These are phyloP conservation scores for Myotis planiceps DNA, from an alignment of 2,797 vertebrate genomes.

Conservation along the genomic window DNA sequence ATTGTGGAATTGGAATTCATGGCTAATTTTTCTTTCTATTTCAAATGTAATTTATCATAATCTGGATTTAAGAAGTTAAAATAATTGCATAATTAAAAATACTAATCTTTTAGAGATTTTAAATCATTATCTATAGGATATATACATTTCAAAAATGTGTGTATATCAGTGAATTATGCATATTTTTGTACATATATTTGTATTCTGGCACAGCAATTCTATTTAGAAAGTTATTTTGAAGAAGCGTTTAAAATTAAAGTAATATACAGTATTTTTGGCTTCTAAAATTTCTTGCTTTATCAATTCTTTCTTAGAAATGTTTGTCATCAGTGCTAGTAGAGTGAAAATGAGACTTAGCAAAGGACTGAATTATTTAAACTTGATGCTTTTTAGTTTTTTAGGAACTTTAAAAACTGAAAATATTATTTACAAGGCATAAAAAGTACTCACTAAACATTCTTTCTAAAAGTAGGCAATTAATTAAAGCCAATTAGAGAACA, in stretches of 20 bases:
- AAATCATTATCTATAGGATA: background rate
- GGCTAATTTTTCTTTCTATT: conserved; percentile 26
- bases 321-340: background rate
- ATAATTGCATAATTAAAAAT: conserved; percentile 10
- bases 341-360: background rate
- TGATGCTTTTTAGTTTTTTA: background rate
- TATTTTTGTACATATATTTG: background rate
- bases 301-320: background rate
- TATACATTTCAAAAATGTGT: background rate
- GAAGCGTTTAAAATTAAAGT: conserved; percentile 30
- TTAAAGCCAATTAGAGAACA: background rate
- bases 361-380: background rate
- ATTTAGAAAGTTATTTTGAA: conserved; percentile 36
- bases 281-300: conserved; percentile 30
- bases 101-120: conserved; percentile 4
- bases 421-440: background rate
- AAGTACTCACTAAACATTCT: background rate
- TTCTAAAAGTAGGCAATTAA: background rate
- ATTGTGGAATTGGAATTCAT: background rate
- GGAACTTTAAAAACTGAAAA: background rate
- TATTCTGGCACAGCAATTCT: background rate
- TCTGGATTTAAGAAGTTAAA: background rate
- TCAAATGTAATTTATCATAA: conserved; percentile 28
- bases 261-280: background rate
- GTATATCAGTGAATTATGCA: background rate